Conservation (phyloP, 2,888 invertebrate genomes). For the Hyposoter dolosus region DNA sequence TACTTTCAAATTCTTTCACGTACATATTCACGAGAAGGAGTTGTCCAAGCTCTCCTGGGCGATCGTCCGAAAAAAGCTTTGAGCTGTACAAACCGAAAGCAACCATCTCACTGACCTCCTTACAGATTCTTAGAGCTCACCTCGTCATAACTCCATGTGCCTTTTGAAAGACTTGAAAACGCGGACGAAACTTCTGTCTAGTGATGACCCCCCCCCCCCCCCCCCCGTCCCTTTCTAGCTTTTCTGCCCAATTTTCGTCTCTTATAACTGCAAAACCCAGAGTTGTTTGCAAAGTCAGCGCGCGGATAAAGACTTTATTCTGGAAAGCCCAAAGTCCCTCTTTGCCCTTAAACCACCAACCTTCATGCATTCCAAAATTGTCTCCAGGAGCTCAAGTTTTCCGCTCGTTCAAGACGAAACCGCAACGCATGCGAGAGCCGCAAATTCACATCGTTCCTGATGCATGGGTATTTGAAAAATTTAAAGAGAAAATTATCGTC, state of each 20-base stretch:
- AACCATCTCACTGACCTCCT: constrained; percentile 55
- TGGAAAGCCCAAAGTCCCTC: constrained; percentile 70
- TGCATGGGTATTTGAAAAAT: neutral
- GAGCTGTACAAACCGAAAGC: neutral
- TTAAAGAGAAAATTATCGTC: neutral
- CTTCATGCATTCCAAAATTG: constrained; percentile 16
- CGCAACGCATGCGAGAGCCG: neutral
- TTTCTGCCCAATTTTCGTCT: neutral
- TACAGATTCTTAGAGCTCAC: constrained; percentile 47
- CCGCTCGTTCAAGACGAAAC: neutral
- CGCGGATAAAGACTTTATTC: constrained; percentile 74
- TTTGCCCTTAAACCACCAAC: constrained; percentile 24
- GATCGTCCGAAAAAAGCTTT: constrained; percentile 28
- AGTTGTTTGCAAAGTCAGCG: constrained; percentile 69
- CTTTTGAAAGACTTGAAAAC: constrained; percentile 15
- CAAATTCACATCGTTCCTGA: neutral
- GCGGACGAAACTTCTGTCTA: constrained; percentile 26
- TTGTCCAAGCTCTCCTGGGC: constrained; percentile 24
- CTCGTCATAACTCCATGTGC: neutral
- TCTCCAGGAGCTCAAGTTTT: constrained; percentile 10
- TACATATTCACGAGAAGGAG: constrained; percentile 7
- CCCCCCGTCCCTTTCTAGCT: constrained; percentile 5
- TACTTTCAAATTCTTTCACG: constrained; percentile 7
- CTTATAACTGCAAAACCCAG: constrained; percentile 20
- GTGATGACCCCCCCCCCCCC: constrained; percentile 12